Evolutionary conservation across 2,113 vertebrate species (phyloP), one percentile per base, ranked within the genome.

Genomic region (Coryphaenoides rupestris): DNA sequence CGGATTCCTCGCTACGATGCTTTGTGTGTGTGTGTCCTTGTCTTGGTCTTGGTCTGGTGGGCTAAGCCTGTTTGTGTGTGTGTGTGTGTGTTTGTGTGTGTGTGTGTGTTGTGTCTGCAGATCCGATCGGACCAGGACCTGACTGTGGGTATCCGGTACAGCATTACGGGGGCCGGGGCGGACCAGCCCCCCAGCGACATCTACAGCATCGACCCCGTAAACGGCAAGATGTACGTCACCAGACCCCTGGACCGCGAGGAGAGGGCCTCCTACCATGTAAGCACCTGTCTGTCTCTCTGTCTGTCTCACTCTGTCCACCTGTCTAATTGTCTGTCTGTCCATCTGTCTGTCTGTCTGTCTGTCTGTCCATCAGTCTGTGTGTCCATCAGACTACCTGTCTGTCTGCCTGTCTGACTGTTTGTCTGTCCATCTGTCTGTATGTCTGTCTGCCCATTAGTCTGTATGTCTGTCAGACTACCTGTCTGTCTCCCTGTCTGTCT

Each of bases 41-140:
- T n/a, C n/a, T n/a, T n/a, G n/a, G n/a, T n/a, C n/a, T n/a, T n/a
- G n/a, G n/a, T n/a, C n/a, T n/a, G n/a, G n/a, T n/a, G n/a, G n/a
- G n/a, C n/a, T n/a, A n/a, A n/a, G n/a, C n/a, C n/a, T 6, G 33
- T 3, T 1, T 40, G 33, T 40, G 33, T 40, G 33, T 40, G 33
- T 40, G 33, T 40, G 33, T 40, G 0, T 40, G 33, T 6, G 33
- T 40, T 6, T 6, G 0, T 40, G 33, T 40, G 33, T 40, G 33
- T 6, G 5, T 40, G 2, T 40, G 33, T 40, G 33, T 40, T 40
- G 2, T 10, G 24, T 26, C 3, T 26, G 6, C 90, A 99, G 97
- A 99, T 99, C 82, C 95, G 96, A 21, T 99, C 97, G 0, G 97
- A 99, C 83, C 96, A 99, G 69, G 97, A 99, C 87, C 94, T 93